phyloP scores from a whole-genome alignment of 1,140 invertebrate genomes.

The Notospermus geniculatus region DNA sequence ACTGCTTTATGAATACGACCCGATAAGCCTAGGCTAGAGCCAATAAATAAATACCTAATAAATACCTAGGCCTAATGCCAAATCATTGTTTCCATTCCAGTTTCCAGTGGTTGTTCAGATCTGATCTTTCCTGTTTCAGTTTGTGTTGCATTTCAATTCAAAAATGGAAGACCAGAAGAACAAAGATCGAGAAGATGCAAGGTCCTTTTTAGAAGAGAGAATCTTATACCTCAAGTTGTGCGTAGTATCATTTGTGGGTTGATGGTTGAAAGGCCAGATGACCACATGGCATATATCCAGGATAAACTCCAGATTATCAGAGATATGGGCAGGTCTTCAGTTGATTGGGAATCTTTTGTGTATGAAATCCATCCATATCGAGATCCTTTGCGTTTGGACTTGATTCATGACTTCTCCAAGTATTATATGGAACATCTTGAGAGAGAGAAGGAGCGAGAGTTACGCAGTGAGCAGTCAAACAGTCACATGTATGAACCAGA shows the following conservation, averaged over 20 bases:
- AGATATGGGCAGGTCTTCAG: background rate
- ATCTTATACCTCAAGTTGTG: background rate
- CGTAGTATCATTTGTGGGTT: conserved; percentile 4
- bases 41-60: no score
- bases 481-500: no score
- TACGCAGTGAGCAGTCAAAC: no score
- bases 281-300: conserved; percentile 3
- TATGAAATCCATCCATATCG: conserved; percentile 4
- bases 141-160: no score
- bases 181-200: background rate
- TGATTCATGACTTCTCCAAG: conserved; percentile 2
- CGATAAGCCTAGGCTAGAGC: no score
- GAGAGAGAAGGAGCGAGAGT: background rate
- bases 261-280: conserved; percentile 7
- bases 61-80: no score
- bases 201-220: background rate
- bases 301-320: background rate
- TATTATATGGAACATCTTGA: background rate
- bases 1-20: no score
- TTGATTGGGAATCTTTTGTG: conserved; percentile 5
- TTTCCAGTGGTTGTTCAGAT: no score
- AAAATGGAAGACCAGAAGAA: no score
- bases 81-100: no score
- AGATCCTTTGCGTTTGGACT: background rate
- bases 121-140: no score